Evolutionary conservation across 2,797 vertebrate species (phyloP).

Genomic region (Calcarius lapponicus): DNA sequence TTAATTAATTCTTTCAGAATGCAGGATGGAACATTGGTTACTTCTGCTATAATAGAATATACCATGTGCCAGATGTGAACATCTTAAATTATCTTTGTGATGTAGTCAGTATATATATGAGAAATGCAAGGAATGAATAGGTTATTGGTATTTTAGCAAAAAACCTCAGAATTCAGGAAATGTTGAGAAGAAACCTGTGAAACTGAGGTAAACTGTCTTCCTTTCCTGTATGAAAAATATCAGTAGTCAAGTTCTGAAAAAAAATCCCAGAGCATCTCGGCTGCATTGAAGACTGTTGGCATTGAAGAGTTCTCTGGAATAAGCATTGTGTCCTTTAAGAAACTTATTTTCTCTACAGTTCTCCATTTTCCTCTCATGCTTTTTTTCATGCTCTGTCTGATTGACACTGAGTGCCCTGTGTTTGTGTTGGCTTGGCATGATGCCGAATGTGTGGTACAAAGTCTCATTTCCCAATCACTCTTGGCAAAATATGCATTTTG

Average conservation of each 20-base stretch:
- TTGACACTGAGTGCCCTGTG: neutral
- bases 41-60: neutral
- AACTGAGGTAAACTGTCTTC: neutral
- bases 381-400: neutral
- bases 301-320: neutral
- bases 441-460: neutral
- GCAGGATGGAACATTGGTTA: neutral
- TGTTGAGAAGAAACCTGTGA: neutral
- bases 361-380: neutral
- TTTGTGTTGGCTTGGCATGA: neutral
- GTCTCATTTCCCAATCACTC: neutral
- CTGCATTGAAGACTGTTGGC: neutral
- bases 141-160: neutral
- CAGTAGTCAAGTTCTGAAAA: neutral
- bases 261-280: neutral
- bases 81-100: neutral
- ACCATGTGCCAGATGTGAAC: neutral
- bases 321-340: conserved; percentile 9
- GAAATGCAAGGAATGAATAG: neutral
- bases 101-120: neutral
- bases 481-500: neutral
- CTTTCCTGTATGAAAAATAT: neutral
- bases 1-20: neutral
- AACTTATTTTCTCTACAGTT: neutral
- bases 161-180: neutral